Percentiles rank a stretch among this genome's conserved stretches.
These are phyloP conservation scores for Hipparchia sbordonii DNA, from an alignment of 2,888 invertebrate genomes.

Conservation along the genomic window DNA sequence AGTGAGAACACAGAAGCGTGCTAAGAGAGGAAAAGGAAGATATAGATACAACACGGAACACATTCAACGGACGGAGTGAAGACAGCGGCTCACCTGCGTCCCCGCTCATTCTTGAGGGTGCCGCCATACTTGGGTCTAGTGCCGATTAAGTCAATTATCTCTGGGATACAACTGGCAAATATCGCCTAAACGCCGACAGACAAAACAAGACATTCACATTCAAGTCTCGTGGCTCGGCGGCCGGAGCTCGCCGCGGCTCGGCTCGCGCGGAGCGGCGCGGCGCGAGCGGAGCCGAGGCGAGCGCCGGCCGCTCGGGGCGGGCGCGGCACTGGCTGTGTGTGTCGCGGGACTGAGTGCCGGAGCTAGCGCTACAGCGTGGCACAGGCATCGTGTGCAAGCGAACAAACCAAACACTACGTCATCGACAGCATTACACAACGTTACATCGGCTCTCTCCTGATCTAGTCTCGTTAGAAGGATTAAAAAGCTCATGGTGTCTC, in stretches of 20 bases:
- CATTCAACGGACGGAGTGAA: slow-evolving; percentile 84
- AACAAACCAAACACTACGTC: slow-evolving; percentile 84
- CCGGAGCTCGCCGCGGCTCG: slow-evolving; percentile 11
- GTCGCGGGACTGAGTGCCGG: slow-evolving; percentile 78
- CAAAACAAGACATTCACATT: slow-evolving; percentile 85
- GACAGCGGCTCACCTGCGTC: slow-evolving; percentile 97
- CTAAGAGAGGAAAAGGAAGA: slow-evolving; percentile 83
- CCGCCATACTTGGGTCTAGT: slow-evolving; percentile 99
- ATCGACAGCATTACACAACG: slow-evolving; percentile 83
- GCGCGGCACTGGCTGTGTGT: slow-evolving; percentile 82
- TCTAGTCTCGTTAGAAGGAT: slow-evolving; percentile 83
- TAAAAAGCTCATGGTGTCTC: slow-evolving; percentile 81
- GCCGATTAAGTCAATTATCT: slow-evolving; percentile 99
- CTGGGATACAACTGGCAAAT: slow-evolving; percentile 99
- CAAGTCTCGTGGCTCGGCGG: slow-evolving; percentile 61
- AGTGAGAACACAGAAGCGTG: slow-evolving; percentile 84
- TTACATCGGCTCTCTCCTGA: slow-evolving; percentile 82
- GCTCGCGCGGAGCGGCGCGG: slow-evolving; percentile 56
- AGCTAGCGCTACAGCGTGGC: slow-evolving; percentile 84
- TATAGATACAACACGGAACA: slow-evolving; percentile 83
- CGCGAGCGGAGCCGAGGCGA: slow-evolving; percentile 56
- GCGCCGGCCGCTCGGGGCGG: slow-evolving; percentile 50
- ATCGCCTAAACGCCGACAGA: slow-evolving; percentile 94
- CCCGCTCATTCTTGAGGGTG: slow-evolving; percentile 99
- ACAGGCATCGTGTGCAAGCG: slow-evolving; percentile 84